Evolutionary conservation across 1,140 invertebrate genomes (phyloP), one percentile per base, ranked within the genome.

Genomic region (Andricus grossulariae): DNA sequence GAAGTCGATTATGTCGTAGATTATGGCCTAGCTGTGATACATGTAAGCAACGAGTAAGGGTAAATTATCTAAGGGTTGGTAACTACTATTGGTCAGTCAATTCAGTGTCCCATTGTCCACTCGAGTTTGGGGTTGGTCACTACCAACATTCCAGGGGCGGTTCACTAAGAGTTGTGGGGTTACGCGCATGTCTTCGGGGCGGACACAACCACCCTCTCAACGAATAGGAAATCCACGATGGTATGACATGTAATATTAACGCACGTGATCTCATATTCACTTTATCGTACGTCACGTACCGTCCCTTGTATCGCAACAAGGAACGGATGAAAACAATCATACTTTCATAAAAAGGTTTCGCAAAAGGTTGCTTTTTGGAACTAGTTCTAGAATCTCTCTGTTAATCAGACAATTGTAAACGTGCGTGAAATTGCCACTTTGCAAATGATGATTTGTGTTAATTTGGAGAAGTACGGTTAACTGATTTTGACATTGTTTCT

Each of bases 181-280:
- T 66, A 66, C 60, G 60, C 60, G 60, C 60, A 66, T 66, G 60
- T 45, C 60, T 66, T 39, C n/a, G 60, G 60, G 60, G 60, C 60
- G 60, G 60, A 66, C 13, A 16, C 25, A 66, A 66, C 60, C 60
- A 66, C 60, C 60, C n/a, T 25, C 60, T 66, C 60, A 39, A 39
- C 60, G 60, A 66, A 66, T 66, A 66, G 60, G 25, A 66, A 66
- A 66, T 66, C 21, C 25, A 39, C 60, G 32, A 45, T 45, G 25
- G 25, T 66, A 66, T 25, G 60, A 66, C n/a, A 66, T 39, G 21
- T 66, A 39, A 66, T 66, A 66, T 66, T 66, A 66, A 66, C 60
- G 39, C 60, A 66, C 32, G 60, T 66, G 60, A 66, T 66, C 60
- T 66, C 25, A 66, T 32, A 66, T 66, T 21, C n/a, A 18, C n/a